These are phyloP conservation scores for Cerastoderma edule DNA, from an alignment of 2,888 invertebrate genomes.

Conservation along the genomic window DNA sequence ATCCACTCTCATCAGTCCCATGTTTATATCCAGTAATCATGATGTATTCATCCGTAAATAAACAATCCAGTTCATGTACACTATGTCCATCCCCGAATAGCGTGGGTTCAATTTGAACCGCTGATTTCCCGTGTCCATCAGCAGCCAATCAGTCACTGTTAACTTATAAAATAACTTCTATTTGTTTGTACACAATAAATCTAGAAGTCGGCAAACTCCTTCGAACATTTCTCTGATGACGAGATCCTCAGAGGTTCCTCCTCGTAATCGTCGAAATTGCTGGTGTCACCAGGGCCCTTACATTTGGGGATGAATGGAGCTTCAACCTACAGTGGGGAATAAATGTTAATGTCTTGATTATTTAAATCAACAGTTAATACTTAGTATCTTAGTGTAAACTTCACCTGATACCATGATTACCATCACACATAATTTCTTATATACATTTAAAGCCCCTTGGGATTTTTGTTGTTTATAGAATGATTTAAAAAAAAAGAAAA, in stretches of 20 bases:
- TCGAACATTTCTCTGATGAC: constrained; percentile 99
- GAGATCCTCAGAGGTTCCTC: constrained; percentile 99
- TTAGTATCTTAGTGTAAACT: too few relatives aligned
- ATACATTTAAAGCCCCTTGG: too few relatives aligned
- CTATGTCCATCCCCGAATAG: neutral
- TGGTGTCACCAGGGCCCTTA: constrained; percentile 99
- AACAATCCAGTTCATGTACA: constrained; percentile 10
- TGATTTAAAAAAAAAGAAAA: too few relatives aligned
- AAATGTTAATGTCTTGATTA: neutral
- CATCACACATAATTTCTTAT: too few relatives aligned
- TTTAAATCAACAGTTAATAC: neutral
- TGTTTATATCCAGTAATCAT: too few relatives aligned
- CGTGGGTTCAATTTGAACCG: neutral
- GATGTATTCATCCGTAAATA: neutral
- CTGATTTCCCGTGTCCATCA: constrained; percentile 1
- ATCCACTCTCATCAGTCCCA: too few relatives aligned
- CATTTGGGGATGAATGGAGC: constrained; percentile 99
- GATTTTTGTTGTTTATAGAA: too few relatives aligned
- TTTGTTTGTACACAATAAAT: constrained; percentile 10
- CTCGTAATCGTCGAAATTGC: constrained; percentile 99
- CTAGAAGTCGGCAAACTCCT: constrained; percentile 98
- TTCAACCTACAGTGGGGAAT: constrained; percentile 88
- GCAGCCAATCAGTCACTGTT: constrained; percentile 7
- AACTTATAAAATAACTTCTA: constrained; percentile 10
- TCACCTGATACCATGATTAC: too few relatives aligned